Percentiles rank a stretch among this genome's conserved stretches.
Conservation (phyloP, 2,113 vertebrate species). For the Pangasianodon gigas region DNA sequence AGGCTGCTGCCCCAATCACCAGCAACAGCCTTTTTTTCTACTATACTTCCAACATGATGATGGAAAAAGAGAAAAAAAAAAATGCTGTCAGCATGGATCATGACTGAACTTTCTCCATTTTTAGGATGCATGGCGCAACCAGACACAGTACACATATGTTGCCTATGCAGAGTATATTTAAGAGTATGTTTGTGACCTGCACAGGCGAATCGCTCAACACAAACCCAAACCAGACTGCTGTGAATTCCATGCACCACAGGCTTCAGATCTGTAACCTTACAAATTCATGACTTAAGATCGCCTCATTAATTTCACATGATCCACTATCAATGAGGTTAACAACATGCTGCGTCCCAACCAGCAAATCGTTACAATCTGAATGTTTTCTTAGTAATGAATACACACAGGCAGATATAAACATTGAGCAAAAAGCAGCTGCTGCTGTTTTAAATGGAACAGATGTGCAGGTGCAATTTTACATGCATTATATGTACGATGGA, state of each 20-base stretch:
- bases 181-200: not conserved
- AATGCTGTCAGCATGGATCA: not conserved
- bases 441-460: not conserved
- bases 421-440: not conserved
- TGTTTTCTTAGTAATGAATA: not conserved
- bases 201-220: not conserved
- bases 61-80: not conserved
- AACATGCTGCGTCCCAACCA: not conserved
- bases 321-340: constrained; percentile 26
- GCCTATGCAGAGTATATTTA: not conserved
- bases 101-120: not conserved
- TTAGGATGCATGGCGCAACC: not conserved
- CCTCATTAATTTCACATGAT: constrained; percentile 15
- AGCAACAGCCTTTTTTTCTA: not conserved
- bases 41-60: not conserved
- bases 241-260: not conserved
- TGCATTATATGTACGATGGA: not conserved
- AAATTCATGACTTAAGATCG: constrained; percentile 3
- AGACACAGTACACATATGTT: too few species aligned
- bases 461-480: not conserved
- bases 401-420: not conserved
- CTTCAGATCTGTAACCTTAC: not conserved
- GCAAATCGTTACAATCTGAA: constrained; percentile 9
- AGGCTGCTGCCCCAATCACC: constrained; percentile 2
- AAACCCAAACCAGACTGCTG: not conserved